These are phyloP conservation scores for Linyphia triangularis DNA, from an alignment of 2,888 invertebrate species.

Conservation along the genomic window DNA sequence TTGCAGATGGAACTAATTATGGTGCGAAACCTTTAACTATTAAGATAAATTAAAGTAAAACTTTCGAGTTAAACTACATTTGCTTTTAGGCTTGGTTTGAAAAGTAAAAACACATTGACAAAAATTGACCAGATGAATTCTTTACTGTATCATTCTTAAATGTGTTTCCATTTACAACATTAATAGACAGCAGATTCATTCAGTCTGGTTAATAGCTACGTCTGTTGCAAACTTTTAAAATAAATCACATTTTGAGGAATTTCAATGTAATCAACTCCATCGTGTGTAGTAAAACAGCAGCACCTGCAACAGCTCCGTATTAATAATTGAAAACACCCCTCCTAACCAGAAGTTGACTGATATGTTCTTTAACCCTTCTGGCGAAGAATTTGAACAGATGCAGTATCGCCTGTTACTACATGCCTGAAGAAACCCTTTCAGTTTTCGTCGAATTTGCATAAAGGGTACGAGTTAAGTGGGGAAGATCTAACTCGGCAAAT, in stretches of 20 bases:
- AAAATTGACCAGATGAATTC: no score
- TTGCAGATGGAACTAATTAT: no score
- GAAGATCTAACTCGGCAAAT: slow-evolving; percentile 30
- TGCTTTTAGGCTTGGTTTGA: no score
- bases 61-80: no score
- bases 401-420: background rate
- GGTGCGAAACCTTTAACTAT: no score
- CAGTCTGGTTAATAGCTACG: no score
- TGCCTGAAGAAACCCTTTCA: slow-evolving; percentile 54
- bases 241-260: background rate
- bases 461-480: slow-evolving; percentile 47
- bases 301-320: background rate
- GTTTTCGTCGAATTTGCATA: slow-evolving; percentile 47
- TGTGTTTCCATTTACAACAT: no score
- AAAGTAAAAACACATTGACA: no score
- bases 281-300: slow-evolving; percentile 7
- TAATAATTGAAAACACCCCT: slow-evolving; percentile 20
- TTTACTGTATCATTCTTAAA: no score
- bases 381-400: slow-evolving; percentile 4
- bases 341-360: slow-evolving; percentile 3
- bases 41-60: no score
- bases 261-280: slow-evolving; percentile 12
- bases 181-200: no score
- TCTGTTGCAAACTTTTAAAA: background rate
- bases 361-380: slow-evolving; percentile 7